A percentile compares a stretch with the other conserved stretches of the same genome.
phyloP scores from a whole-genome alignment of 1,140 invertebrate species.

The Drosophila bipectinata region DNA sequence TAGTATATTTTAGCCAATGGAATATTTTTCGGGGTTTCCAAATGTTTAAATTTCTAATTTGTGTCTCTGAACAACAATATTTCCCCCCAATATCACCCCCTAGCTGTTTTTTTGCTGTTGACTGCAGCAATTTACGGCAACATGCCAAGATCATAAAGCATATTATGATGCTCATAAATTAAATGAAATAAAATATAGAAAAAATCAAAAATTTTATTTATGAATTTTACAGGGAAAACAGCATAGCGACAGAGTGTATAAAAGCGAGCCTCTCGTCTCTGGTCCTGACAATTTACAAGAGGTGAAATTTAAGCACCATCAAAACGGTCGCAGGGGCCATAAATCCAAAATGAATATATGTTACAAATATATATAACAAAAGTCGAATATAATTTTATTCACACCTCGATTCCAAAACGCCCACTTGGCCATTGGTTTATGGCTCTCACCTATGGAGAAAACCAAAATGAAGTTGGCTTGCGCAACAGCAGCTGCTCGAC shows the following conservation, averaged over 20 bases:
- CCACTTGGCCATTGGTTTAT: slow-evolving; percentile 69
- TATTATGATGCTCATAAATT: slow-evolving; percentile 78
- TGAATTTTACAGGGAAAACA: slow-evolving; percentile 43
- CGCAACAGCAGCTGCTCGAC: slow-evolving; percentile 56
- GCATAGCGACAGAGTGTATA: slow-evolving; percentile 6
- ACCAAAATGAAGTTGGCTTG: slow-evolving; percentile 75
- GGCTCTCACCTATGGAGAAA: slow-evolving; percentile 48
- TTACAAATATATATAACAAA: slow-evolving; percentile 1
- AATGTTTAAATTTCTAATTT: slow-evolving; percentile 75
- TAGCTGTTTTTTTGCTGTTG: slow-evolving; percentile 53
- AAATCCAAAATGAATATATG: slow-evolving; percentile 15
- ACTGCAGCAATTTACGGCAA: slow-evolving; percentile 81
- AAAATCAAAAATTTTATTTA: slow-evolving; percentile 47
- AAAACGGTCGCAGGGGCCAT: slow-evolving; percentile 29
- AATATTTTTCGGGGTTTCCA: slow-evolving; percentile 53
- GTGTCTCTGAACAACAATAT: slow-evolving; percentile 52
- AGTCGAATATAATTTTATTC: slow-evolving; percentile 69
- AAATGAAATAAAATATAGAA: slow-evolving; percentile 70
- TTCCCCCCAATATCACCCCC: slow-evolving; percentile 10
- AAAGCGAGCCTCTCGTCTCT: slow-evolving; percentile 4
- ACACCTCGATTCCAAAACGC: slow-evolving; percentile 73
- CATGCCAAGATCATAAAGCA: slow-evolving; percentile 79
- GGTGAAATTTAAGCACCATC: slow-evolving; percentile 41
- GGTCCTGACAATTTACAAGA: slow-evolving; percentile 39
- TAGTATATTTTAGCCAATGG: slow-evolving; percentile 58